Conservation (phyloP, 2,888 invertebrate species). For the Polietes domitor region DNA sequence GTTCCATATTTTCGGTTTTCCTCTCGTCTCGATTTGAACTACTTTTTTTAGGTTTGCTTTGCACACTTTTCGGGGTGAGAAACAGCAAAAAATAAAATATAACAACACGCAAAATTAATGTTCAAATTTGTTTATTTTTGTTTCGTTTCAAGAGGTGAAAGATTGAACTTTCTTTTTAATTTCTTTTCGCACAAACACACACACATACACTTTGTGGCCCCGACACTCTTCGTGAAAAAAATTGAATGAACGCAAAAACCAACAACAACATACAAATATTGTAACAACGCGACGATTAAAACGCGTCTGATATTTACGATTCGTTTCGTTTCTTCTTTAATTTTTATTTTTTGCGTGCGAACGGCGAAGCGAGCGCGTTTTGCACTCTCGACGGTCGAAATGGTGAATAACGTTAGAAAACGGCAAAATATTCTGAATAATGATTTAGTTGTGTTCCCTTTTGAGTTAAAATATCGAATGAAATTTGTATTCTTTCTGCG, state of each 20-base stretch:
- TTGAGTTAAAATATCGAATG: conserved; percentile 65
- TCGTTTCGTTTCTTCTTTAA: no score
- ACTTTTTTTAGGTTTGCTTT: not conserved
- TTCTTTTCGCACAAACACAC: conserved; percentile 10
- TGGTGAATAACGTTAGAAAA: conserved; percentile 59
- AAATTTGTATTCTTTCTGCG: conserved; percentile 61
- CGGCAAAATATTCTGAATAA: conserved; percentile 56
- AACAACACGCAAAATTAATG: conserved; percentile 52
- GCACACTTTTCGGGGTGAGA: not conserved
- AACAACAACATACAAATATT: no score
- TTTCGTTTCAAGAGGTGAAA: conserved; percentile 22
- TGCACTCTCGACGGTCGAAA: conserved; percentile 61
- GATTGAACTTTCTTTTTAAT: conserved; percentile 52
- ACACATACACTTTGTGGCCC: conserved; percentile 2
- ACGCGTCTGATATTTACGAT: conserved; percentile 9
- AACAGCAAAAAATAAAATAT: conserved; percentile 36
- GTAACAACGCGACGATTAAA: not conserved
- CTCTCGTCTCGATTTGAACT: conserved; percentile 30
- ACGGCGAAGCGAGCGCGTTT: conserved; percentile 48
- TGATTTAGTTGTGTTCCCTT: conserved; percentile 58
- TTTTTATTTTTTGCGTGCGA: conserved; percentile 59
- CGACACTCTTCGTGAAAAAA: conserved; percentile 1
- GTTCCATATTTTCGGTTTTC: conserved; percentile 20
- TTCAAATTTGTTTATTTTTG: conserved; percentile 25
- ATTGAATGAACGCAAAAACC: not conserved